These are phyloP conservation scores for Trissolcus japonicus DNA, from an alignment of 2,888 invertebrate species.

Conservation along the genomic window DNA sequence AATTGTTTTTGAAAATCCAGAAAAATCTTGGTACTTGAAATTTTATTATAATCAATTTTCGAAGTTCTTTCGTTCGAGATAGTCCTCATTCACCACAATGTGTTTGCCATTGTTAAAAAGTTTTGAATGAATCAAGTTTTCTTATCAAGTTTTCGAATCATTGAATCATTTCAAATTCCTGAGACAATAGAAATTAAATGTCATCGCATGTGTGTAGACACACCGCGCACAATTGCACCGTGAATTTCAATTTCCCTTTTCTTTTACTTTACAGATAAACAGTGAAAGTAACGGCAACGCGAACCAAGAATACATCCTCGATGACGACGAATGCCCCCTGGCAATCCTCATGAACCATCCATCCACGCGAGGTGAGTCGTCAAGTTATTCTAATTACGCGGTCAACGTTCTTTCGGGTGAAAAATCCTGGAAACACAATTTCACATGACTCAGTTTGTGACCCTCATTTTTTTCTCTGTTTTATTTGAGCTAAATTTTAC, in stretches of 20 bases:
- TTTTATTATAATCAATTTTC: too few relatives aligned
- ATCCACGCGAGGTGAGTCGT: conserved; percentile 87
- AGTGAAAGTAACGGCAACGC: conserved; percentile 79
- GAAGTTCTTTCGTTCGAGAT: too few relatives aligned
- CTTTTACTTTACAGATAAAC: conserved; percentile 71
- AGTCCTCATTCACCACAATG: too few relatives aligned
- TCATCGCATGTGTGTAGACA: conserved; percentile 10
- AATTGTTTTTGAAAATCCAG: too few relatives aligned
- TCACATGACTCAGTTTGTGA: too few relatives aligned
- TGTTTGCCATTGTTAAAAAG: too few relatives aligned
- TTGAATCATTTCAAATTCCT: conserved; percentile 11
- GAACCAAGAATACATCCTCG: conserved; percentile 92
- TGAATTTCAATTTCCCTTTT: conserved; percentile 34
- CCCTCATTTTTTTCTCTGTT: not conserved
- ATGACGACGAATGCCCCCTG: conserved; percentile 98
- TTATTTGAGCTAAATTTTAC: not conserved
- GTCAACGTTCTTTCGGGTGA: conserved; percentile 8
- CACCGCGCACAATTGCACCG: conserved; percentile 16
- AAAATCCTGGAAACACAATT: not conserved
- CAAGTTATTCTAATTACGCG: conserved; percentile 38
- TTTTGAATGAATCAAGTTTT: too few relatives aligned
- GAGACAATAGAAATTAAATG: conserved; percentile 46
- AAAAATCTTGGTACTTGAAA: too few relatives aligned
- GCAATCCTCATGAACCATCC: conserved; percentile 95
- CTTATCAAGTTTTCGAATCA: not conserved